Percentiles rank a stretch among this genome's conserved stretches.
These are phyloP conservation scores for Hemicentrotus pulcherrimus DNA, from an alignment of 35 echinoderm and acorn worm species.

Conservation along the genomic window DNA sequence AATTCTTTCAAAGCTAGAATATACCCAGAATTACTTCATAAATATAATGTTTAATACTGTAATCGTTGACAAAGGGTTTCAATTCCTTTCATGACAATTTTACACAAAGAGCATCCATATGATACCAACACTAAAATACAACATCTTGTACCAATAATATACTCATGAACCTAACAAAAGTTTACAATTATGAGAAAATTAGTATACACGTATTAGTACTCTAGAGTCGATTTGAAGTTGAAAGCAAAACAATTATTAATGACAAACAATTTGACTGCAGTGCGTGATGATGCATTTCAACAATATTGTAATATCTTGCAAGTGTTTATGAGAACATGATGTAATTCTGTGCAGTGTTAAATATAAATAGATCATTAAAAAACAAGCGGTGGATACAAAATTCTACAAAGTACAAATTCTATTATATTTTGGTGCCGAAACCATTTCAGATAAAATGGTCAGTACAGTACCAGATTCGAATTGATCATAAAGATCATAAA, in stretches of 20 bases:
- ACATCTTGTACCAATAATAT: background rate
- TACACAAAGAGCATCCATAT: background rate
- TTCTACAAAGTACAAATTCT: no score
- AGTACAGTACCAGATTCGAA: background rate
- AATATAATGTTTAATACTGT: background rate
- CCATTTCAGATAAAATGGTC: background rate
- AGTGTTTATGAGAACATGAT: background rate
- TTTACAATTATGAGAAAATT: background rate
- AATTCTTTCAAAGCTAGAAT: background rate
- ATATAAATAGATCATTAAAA: no score
- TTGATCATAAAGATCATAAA: background rate
- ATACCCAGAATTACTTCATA: background rate
- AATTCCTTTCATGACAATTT: background rate
- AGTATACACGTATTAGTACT: background rate
- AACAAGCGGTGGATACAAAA: no score
- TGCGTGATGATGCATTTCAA: background rate
- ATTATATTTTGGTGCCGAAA: background rate
- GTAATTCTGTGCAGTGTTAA: background rate
- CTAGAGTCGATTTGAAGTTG: background rate
- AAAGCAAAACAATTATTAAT: background rate
- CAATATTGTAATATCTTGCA: background rate
- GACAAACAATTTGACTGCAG: background rate
- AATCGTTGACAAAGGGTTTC: background rate
- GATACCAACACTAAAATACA: background rate
- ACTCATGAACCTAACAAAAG: background rate